phyloP scores from a whole-genome alignment of 1,140 invertebrate genomes.

The Zaprionus africanus region DNA sequence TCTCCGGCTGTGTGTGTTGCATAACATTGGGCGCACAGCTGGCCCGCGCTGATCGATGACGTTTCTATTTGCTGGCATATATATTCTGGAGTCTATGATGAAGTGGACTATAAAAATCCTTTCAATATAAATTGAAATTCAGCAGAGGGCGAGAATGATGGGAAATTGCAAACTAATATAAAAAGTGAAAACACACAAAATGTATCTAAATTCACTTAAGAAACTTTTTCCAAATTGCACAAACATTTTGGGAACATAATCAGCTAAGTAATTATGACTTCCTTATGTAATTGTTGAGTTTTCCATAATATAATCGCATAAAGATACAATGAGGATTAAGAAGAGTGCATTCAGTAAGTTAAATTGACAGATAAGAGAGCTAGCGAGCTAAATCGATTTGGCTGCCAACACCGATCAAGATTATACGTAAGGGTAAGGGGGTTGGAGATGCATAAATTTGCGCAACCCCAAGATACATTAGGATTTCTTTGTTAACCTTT shows the following conservation, averaged over 20 bases:
- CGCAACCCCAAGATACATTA: conserved; percentile 13
- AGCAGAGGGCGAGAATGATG: neutral
- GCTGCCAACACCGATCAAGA: conserved; percentile 5
- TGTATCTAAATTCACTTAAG: neutral
- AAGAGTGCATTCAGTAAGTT: neutral
- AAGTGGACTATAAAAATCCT: conserved; percentile 1
- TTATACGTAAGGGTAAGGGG: neutral
- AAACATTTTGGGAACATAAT: too few species aligned
- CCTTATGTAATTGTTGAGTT: too few species aligned
- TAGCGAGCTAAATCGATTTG: conserved; percentile 22
- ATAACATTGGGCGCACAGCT: conserved; percentile 62
- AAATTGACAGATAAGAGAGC: conserved; percentile 34
- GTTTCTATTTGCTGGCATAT: conserved; percentile 69
- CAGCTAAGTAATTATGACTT: too few species aligned
- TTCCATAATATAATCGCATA: too few species aligned
- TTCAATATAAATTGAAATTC: conserved; percentile 51
- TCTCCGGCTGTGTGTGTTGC: conserved; percentile 61
- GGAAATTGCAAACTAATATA: neutral
- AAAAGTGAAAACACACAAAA: neutral
- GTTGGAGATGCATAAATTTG: conserved; percentile 17
- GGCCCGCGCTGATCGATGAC: conserved; percentile 74
- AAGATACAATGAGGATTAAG: neutral
- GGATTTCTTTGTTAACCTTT: conserved; percentile 7
- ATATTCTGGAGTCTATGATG: conserved; percentile 57
- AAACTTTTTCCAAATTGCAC: neutral